Percentiles rank a stretch among this genome's conserved stretches.
phyloP scores from a whole-genome alignment of 2,797 vertebrate species.

The Philypnodon macrostomus region DNA sequence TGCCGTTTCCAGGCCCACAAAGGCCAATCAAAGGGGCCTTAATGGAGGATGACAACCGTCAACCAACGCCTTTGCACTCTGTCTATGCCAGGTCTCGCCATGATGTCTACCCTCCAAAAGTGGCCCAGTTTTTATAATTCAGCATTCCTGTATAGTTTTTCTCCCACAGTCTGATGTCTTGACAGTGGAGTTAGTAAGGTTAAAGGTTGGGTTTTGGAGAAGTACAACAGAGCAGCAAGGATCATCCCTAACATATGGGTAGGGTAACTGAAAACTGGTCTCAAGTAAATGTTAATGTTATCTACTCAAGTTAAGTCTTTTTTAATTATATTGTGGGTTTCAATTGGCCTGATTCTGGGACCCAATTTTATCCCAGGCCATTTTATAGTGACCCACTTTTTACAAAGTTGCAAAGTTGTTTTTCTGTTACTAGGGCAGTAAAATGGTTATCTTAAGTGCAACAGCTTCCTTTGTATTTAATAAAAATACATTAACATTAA shows the following conservation, averaged over 20 bases:
- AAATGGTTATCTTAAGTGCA: no score
- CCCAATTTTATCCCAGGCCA: no score
- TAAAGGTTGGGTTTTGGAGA: conserved; percentile 46
- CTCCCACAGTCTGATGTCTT: conserved; percentile 27
- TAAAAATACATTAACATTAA: no score
- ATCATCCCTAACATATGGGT: conserved; percentile 37
- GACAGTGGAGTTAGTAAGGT: conserved; percentile 33
- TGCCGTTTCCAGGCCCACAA: conserved; percentile 91
- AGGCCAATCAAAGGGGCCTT: conserved; percentile 87
- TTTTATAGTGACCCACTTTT: no score
- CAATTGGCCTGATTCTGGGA: no score
- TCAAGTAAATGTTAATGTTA: no score
- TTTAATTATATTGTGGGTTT: no score
- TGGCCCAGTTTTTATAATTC: conserved; percentile 51
- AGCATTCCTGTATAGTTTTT: conserved; percentile 57
- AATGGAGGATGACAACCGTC: conserved; percentile 88
- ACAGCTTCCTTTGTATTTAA: no score
- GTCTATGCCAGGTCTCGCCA: conserved; percentile 64
- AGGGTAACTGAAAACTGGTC: no score
- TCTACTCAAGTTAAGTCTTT: no score
- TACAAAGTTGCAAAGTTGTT: no score
- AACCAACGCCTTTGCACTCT: conserved; percentile 74
- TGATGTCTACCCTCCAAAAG: conserved; percentile 56
- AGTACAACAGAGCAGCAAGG: conserved; percentile 19
- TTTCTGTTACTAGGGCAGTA: no score